phyloP scores from a whole-genome alignment of 2,888 invertebrate genomes.

The Carterocephalus palaemon region DNA sequence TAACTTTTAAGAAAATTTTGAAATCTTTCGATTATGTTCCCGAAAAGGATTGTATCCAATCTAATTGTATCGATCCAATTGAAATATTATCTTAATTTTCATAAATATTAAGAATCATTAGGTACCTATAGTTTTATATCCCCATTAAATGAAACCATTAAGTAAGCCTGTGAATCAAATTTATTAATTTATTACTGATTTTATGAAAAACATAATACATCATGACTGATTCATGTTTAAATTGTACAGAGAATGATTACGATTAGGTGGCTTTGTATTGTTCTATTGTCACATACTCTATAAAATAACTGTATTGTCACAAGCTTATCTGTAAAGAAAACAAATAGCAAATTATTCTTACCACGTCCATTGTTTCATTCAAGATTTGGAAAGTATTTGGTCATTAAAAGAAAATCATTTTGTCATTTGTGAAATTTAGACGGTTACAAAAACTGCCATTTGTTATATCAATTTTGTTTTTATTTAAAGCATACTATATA shows the following conservation, averaged over 20 bases:
- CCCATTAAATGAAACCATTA: no score
- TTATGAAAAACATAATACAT: no score
- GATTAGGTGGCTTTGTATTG: background rate
- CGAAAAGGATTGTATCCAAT: no score
- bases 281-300: constrained; percentile 6
- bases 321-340: constrained; percentile 4
- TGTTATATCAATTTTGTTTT: no score
- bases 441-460: constrained; percentile 5
- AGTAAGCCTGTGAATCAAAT: no score
- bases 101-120: background rate
- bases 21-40: no score
- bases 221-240: background rate
- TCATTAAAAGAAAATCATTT: constrained; percentile 42
- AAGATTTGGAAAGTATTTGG: constrained; percentile 30
- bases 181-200: no score
- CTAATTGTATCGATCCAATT: no score
- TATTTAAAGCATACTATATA: no score
- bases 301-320: background rate
- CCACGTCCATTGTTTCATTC: constrained; percentile 33
- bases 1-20: no score
- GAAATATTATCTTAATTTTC: no score
- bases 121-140: no score
- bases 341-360: constrained; percentile 23
- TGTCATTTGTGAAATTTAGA: constrained; percentile 36
- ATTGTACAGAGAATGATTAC: background rate